Percentiles rank a stretch among this genome's conserved stretches.
Conservation (phyloP, 2,113 vertebrate species). For the Alces alces region DNA sequence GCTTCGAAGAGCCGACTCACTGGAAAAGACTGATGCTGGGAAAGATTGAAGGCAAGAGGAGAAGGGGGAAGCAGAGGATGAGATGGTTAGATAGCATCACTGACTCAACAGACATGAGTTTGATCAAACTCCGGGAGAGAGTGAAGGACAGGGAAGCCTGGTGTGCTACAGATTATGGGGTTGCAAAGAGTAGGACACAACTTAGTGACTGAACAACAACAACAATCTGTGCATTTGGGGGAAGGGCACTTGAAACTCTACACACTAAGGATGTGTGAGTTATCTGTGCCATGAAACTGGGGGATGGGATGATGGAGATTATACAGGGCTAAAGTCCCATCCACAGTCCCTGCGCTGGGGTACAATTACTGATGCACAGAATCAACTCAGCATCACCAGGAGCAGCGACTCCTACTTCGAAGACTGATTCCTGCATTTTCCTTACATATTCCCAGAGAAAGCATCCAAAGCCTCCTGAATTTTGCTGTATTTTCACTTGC, state of each 20-base stretch:
- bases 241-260: neutral
- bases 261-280: neutral
- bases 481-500: neutral
- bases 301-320: neutral
- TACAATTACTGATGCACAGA: neutral
- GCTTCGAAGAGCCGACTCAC: neutral
- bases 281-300: neutral
- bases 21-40: neutral
- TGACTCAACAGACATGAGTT: neutral
- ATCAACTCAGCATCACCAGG: no score
- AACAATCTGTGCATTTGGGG: fast-evolving
- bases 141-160: neutral
- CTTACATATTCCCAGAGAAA: fast-evolving
- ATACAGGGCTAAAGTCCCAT: neutral
- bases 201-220: neutral
- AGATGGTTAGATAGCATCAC: neutral
- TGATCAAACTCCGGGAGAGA: neutral
- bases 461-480: neutral
- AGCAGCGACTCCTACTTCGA: fast-evolving
- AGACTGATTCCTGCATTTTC: neutral
- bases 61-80: neutral
- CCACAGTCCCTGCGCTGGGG: fast-evolving
- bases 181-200: neutral
- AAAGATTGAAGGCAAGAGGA: neutral
- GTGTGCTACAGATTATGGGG: neutral